These are phyloP conservation scores for Chauna torquata DNA, from an alignment of 2,113 vertebrate genomes.

Conservation along the genomic window DNA sequence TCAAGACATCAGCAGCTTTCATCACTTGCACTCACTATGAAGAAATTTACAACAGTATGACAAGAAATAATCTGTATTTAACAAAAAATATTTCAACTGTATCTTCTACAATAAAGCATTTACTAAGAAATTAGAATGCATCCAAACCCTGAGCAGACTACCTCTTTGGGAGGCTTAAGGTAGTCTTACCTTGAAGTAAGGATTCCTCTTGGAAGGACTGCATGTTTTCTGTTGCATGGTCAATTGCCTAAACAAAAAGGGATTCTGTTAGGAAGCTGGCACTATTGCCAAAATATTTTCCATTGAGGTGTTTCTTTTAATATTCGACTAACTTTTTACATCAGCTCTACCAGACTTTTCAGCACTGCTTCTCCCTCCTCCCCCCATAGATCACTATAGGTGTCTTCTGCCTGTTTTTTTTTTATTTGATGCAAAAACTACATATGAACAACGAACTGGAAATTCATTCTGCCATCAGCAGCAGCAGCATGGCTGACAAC, in stretches of 20 bases:
- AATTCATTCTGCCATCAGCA: background rate
- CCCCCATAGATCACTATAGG: background rate
- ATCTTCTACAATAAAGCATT: background rate
- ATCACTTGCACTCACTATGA: background rate
- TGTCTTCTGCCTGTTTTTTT: background rate
- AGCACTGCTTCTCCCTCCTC: background rate
- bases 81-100: background rate
- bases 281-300: background rate
- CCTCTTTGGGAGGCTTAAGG: background rate
- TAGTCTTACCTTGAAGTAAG: conserved; percentile 28
- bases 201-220: background rate
- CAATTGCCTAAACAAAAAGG: background rate
- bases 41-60: background rate
- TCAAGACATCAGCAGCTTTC: background rate
- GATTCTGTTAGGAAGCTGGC: background rate
- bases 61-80: background rate
- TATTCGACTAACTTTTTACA: background rate
- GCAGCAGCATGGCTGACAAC: background rate
- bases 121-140: background rate
- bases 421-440: background rate
- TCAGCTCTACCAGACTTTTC: background rate
- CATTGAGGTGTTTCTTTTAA: background rate
- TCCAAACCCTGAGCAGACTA: background rate
- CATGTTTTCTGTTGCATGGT: background rate
- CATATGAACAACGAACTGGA: background rate